A percentile compares a stretch with the other conserved stretches of the same genome.
Evolutionary conservation across 2,797 vertebrate species (phyloP).

Genomic region (Anabacerthia variegaticeps): DNA sequence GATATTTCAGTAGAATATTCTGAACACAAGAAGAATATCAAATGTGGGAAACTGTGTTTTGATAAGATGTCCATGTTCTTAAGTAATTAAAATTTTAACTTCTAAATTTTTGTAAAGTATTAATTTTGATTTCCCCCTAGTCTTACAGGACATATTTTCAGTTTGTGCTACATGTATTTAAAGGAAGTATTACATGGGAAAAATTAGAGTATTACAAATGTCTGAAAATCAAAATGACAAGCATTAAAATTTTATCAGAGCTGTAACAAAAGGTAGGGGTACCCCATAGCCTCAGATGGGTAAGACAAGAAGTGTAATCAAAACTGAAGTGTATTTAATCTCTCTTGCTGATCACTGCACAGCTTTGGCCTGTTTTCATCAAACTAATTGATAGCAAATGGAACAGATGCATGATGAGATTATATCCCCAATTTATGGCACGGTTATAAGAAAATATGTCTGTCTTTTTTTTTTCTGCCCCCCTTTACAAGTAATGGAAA

Average conservation of each 20-base stretch:
- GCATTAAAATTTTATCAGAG: neutral
- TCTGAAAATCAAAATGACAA: conserved; percentile 27
- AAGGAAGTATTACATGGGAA: neutral
- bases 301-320: conserved; percentile 63
- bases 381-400: conserved; percentile 71
- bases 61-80: neutral
- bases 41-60: neutral
- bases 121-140: rapidly evolving
- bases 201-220: neutral
- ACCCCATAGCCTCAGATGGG: neutral
- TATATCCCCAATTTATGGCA: conserved; percentile 37
- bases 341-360: conserved; percentile 48
- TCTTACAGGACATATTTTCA: neutral
- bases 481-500: conserved; percentile 33
- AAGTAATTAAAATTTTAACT: neutral
- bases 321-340: conserved; percentile 65
- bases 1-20: neutral
- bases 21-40: neutral
- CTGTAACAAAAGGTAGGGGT: neutral
- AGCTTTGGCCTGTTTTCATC: conserved; percentile 65
- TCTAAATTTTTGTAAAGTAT: neutral
- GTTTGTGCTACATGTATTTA: neutral
- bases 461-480: neutral
- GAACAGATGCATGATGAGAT: conserved; percentile 61
- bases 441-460: conserved; percentile 28